A percentile compares a stretch with the other conserved stretches of the same genome.
Evolutionary conservation across 2,113 vertebrate genomes (phyloP).

Genomic region (Narcine bancroftii): DNA sequence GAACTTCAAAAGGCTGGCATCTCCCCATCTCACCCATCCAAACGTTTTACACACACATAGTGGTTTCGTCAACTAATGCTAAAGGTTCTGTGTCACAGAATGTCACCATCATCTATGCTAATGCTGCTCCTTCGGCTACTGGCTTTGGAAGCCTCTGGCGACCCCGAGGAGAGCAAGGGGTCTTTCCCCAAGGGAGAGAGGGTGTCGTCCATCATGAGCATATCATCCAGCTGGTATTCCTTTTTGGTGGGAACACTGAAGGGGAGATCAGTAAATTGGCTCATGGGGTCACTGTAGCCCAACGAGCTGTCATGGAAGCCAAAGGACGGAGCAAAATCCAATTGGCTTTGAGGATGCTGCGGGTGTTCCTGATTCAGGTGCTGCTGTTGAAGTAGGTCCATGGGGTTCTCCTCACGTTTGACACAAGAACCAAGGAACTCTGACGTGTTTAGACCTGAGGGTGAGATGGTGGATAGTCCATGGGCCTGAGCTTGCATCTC

Average conservation of each 20-base stretch:
- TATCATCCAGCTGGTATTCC: slow-evolving; percentile 67
- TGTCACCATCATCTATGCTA: slow-evolving; percentile 91
- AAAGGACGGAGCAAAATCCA: slow-evolving; percentile 77
- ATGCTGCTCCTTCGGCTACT: slow-evolving; percentile 96
- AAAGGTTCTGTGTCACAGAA: slow-evolving; percentile 66
- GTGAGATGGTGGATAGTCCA: slow-evolving; percentile 73
- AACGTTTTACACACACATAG: not conserved
- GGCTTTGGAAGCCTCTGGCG: slow-evolving; percentile 83
- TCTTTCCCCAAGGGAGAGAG: slow-evolving; percentile 81
- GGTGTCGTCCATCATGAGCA: slow-evolving; percentile 91
- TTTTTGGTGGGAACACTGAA: slow-evolving; percentile 72
- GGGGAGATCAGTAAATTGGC: slow-evolving; percentile 63
- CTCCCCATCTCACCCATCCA: not conserved
- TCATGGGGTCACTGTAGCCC: slow-evolving; percentile 68
- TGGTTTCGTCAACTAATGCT: not conserved
- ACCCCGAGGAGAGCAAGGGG: slow-evolving; percentile 88
- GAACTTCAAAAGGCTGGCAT: not conserved
- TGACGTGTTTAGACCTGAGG: slow-evolving; percentile 66
- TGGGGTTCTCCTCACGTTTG: slow-evolving; percentile 72
- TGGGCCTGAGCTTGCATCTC: slow-evolving; percentile 92
- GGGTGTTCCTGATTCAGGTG: slow-evolving; percentile 50
- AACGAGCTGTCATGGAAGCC: slow-evolving; percentile 72
- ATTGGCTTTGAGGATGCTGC: slow-evolving; percentile 60
- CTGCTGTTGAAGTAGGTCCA: slow-evolving; percentile 50
- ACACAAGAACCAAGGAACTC: slow-evolving; percentile 71